These are phyloP conservation scores for Drosophila bocki DNA, from an alignment of 1,140 invertebrate genomes.

Conservation along the genomic window DNA sequence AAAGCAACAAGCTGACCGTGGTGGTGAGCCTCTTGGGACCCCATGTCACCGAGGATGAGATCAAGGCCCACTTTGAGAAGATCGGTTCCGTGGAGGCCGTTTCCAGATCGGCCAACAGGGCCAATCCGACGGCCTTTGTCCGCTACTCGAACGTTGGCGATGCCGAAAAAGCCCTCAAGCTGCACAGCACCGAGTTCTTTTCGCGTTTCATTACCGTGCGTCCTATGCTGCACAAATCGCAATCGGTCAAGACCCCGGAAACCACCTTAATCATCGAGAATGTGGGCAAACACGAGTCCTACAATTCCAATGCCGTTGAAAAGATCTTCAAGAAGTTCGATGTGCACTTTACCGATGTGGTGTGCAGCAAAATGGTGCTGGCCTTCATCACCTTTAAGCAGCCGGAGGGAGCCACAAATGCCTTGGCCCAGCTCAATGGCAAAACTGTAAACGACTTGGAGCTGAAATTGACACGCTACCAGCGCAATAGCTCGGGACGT, in stretches of 20 bases:
- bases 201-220: conserved; percentile 60
- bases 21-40: conserved; percentile 46
- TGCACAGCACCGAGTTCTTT: conserved; percentile 57
- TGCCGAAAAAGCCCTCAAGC: conserved; percentile 43
- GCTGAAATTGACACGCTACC: conserved; percentile 47
- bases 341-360: conserved; percentile 38
- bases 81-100: conserved; percentile 56
- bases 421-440: conserved; percentile 50
- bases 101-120: conserved; percentile 30
- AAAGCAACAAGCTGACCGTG: conserved; percentile 39
- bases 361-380: conserved; percentile 51
- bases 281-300: conserved; percentile 37
- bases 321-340: conserved; percentile 67
- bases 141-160: conserved; percentile 27
- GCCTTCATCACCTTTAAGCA: conserved; percentile 65
- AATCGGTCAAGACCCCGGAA: not conserved
- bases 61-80: conserved; percentile 45
- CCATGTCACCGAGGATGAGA: conserved; percentile 29
- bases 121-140: conserved; percentile 41
- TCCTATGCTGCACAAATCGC: not conserved
- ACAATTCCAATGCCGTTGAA: conserved; percentile 35
- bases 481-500: conserved; percentile 1
- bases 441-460: conserved; percentile 51
- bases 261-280: conserved; percentile 44
- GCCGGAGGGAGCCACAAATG: conserved; percentile 45